phyloP scores from a whole-genome alignment of 2,888 invertebrate species.

The Halictus ligatus region DNA sequence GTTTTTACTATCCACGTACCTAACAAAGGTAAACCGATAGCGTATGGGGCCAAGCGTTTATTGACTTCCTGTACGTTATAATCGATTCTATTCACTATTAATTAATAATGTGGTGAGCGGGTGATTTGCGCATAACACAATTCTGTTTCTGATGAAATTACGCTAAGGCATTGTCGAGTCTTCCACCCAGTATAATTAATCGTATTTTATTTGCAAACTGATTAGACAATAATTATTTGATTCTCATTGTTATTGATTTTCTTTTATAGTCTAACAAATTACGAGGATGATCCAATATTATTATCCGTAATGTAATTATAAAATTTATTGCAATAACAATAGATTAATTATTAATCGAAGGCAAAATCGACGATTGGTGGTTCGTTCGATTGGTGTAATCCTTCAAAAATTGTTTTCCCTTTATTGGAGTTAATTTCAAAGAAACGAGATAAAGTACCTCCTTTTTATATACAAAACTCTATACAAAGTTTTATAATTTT shows the following conservation, averaged over 20 bases:
- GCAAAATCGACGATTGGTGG: too few species aligned
- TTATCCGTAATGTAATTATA: background rate
- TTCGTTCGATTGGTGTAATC: too few species aligned
- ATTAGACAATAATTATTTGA: background rate
- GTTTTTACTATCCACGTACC: background rate
- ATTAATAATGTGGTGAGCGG: background rate
- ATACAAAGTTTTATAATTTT: background rate
- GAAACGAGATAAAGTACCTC: too few species aligned
- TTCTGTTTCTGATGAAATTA: background rate
- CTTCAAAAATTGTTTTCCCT: background rate
- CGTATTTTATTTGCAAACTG: background rate
- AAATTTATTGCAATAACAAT: too few species aligned
- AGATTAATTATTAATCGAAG: too few species aligned
- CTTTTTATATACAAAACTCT: too few species aligned
- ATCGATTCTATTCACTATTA: constrained; percentile 1
- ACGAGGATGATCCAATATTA: background rate
- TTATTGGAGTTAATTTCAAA: too few species aligned
- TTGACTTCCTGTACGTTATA: background rate
- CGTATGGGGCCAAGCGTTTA: background rate
- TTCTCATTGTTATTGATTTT: background rate
- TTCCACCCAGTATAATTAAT: background rate
- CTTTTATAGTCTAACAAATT: background rate
- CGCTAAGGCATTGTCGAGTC: background rate
- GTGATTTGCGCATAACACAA: background rate
- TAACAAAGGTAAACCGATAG: background rate